phyloP scores from a whole-genome alignment of 2,113 vertebrate species.

The Edolisoma coerulescens region DNA sequence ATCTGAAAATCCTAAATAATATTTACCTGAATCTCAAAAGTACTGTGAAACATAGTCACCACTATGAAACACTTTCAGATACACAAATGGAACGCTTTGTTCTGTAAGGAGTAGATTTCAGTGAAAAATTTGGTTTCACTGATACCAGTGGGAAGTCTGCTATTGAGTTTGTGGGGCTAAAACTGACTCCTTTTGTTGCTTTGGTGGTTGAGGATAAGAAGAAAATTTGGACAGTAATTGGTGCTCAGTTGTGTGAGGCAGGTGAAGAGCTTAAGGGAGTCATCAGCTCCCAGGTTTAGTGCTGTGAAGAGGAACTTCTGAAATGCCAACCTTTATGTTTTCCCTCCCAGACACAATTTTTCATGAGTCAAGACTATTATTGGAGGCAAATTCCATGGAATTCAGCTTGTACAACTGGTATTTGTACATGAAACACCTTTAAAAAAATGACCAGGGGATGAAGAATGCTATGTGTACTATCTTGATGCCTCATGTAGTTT shows the following conservation, averaged over 20 bases:
- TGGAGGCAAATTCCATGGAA: not conserved
- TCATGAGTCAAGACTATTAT: not conserved
- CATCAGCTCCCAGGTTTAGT: not conserved
- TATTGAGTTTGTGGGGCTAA: not conserved
- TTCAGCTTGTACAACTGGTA: not conserved
- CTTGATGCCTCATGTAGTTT: not conserved
- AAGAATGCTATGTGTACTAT: not conserved
- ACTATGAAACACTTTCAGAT: not conserved
- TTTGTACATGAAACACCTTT: not conserved
- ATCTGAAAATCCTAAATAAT: not conserved
- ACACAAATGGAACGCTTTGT: not conserved
- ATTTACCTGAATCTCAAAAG: not conserved
- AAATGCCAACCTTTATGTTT: not conserved
- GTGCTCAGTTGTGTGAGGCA: not conserved
- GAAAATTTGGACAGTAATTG: not conserved
- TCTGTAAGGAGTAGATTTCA: not conserved
- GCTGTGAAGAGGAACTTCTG: not conserved
- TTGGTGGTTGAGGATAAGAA: not conserved
- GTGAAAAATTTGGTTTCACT: not conserved
- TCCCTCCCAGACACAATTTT: not conserved
- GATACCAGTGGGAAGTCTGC: not conserved
- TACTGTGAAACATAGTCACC: not conserved
- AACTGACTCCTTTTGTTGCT: not conserved
- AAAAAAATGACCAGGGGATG: not conserved
- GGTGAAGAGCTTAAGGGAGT: not conserved